Evolutionary conservation across 2,888 invertebrate species (phyloP), one percentile per base, ranked within the genome.

Genomic region (Argynnis bischoffii): DNA sequence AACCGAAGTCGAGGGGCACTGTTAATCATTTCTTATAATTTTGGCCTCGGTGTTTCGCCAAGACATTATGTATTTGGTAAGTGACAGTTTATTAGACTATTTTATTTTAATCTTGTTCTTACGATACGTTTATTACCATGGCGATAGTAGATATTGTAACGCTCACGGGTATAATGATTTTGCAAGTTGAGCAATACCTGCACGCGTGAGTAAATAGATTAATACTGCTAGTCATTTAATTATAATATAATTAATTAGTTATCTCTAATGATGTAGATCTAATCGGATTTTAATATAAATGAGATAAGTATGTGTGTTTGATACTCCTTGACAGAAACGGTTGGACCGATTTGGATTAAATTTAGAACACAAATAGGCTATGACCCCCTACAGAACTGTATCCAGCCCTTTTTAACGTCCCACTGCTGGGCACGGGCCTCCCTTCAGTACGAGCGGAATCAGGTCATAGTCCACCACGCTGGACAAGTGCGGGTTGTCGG

Each of bases 121-220:
- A 59, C 31, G 48, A 26, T 48, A n/a, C 35, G 35, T 41, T 41
- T 55, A 41, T 41, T 13, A 47, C 4, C 11, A n/a, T 48, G 48
- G 48, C 15, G 15, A 59, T 31, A 59, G 48, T 21, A n/a, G 47
- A 11, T 47, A 47, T n/a, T 59, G 48, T 48, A n/a, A 48, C 59
- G 59, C 26, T 59, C 48, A 48, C 48, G 59, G 15, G n/a, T 48
- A 26, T 16, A 59, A 14, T 31, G 8, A 59, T 59, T 59, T 59
- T 31, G 48, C 16, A 59, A 59, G 59, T 59, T 26, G 13, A 26
- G 59, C 47, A 59, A 59, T 13, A 26, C 5, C n/a, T 48, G 31
- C 59, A 59, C 48, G 59, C 47, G 57, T 26, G 26, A 59, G 47
- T 59, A 48, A 59, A 26, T 48, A 59, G 47, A 59, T 59, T 48